A percentile compares a stretch with the other conserved stretches of the same genome.
These are phyloP conservation scores for Proteles cristata DNA, from an alignment of 2,113 vertebrate species.

Conservation along the genomic window DNA sequence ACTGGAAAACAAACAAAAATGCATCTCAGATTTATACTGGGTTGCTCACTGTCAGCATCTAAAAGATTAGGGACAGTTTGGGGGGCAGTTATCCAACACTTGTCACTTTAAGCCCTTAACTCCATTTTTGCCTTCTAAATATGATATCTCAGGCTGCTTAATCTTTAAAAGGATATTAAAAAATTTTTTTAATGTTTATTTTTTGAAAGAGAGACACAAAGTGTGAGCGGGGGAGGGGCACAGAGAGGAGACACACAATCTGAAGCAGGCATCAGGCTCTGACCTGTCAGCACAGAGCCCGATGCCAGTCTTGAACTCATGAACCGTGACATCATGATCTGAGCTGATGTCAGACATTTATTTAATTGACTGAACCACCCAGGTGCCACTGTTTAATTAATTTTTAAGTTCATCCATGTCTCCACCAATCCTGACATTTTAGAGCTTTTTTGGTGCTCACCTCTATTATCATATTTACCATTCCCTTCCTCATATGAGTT, in stretches of 20 bases:
- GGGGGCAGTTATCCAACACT: background rate
- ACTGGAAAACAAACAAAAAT: conserved; percentile 82
- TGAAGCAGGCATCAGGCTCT: too few relatives aligned
- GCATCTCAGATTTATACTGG: conserved; percentile 18
- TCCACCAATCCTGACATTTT: background rate
- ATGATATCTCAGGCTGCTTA: background rate
- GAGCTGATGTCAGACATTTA: too few relatives aligned
- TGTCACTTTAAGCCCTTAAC: background rate
- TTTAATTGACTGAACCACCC: too few relatives aligned
- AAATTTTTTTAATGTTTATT: too few relatives aligned
- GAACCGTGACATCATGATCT: too few relatives aligned
- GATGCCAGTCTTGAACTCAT: too few relatives aligned
- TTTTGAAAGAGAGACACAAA: too few relatives aligned
- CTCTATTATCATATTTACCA: background rate
- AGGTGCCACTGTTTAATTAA: too few relatives aligned
- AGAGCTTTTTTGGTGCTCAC: background rate
- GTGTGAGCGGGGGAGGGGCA: too few relatives aligned
- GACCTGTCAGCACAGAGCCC: too few relatives aligned
- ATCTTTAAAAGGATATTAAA: background rate
- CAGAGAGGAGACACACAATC: too few relatives aligned
- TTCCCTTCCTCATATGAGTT: background rate
- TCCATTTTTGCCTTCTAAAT: background rate
- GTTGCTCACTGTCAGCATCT: background rate
- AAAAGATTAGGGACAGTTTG: background rate
- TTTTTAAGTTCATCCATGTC: background rate